These are phyloP conservation scores for Trididemnum miniatum DNA, from an alignment of 23 tunicate genomes.

Conservation along the genomic window DNA sequence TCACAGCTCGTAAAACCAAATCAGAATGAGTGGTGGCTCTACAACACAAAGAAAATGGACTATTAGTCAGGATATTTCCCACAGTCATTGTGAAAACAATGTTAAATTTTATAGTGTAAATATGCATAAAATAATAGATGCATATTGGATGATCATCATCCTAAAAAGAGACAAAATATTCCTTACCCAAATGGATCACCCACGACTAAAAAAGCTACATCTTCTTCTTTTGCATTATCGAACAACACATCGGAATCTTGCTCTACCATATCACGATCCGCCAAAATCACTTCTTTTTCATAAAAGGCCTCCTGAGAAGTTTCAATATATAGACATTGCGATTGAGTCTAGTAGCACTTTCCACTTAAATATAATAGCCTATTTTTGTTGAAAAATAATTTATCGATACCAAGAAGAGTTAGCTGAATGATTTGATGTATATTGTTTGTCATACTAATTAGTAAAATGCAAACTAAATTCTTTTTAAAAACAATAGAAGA, in stretches of 20 bases:
- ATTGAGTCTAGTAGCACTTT: too few species aligned
- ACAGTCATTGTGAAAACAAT: too few species aligned
- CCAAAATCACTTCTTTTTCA: constrained; percentile 73
- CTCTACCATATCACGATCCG: constrained; percentile 95
- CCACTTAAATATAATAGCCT: too few species aligned
- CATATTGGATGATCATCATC: not conserved
- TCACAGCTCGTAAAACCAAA: constrained; percentile 78
- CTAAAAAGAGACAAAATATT: not conserved
- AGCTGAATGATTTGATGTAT: too few species aligned
- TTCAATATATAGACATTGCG: too few species aligned
- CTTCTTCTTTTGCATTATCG: constrained; percentile 48
- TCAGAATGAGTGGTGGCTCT: constrained; percentile 97
- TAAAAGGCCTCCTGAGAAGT: constrained; percentile 67
- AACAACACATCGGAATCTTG: constrained; percentile 80
- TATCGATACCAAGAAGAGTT: too few species aligned
- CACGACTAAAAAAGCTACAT: constrained; percentile 89
- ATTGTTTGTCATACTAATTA: too few species aligned
- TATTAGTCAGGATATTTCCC: too few species aligned
- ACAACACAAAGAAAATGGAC: too few species aligned
- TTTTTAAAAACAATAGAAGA: too few species aligned
- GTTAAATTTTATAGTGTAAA: not conserved
- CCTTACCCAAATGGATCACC: constrained; percentile 98
- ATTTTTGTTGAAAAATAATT: too few species aligned
- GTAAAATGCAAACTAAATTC: too few species aligned
- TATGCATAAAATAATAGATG: not conserved